A percentile compares a stretch with the other conserved stretches of the same genome.
These are phyloP conservation scores for Drosophila emarginata DNA, from an alignment of 2,888 invertebrate species.

Conservation along the genomic window DNA sequence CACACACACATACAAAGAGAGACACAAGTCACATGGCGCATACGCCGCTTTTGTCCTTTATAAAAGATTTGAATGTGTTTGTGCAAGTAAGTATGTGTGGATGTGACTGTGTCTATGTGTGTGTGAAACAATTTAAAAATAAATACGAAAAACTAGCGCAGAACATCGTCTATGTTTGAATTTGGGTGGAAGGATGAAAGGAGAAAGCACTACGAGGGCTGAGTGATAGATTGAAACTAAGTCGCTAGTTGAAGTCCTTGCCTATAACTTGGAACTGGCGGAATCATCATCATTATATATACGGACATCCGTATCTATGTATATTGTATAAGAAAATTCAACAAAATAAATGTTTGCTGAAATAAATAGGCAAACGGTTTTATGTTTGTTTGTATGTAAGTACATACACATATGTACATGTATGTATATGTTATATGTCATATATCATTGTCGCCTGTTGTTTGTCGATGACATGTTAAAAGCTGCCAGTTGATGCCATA, in stretches of 20 bases:
- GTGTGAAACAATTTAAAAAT: slow-evolving; percentile 73
- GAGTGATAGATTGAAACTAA: slow-evolving; percentile 71
- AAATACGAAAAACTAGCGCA: slow-evolving; percentile 76
- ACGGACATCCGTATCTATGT: slow-evolving; percentile 10
- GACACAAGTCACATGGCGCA: slow-evolving; percentile 63
- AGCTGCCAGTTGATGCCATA: slow-evolving; percentile 11
- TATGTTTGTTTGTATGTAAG: slow-evolving; percentile 33
- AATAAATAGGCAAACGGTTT: slow-evolving; percentile 46
- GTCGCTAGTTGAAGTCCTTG: slow-evolving; percentile 39
- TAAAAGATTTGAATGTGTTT: slow-evolving; percentile 50
- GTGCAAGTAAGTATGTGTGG: neutral
- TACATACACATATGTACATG: slow-evolving; percentile 22
- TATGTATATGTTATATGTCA: slow-evolving; percentile 28
- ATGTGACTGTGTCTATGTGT: slow-evolving; percentile 31
- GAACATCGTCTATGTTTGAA: slow-evolving; percentile 25
- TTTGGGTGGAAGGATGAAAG: neutral
- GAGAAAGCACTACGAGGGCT: slow-evolving; percentile 50
- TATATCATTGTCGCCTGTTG: slow-evolving; percentile 13
- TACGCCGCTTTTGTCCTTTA: slow-evolving; percentile 31
- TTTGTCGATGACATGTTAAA: slow-evolving; percentile 12
- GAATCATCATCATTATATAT: slow-evolving; percentile 23
- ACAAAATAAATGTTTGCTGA: slow-evolving; percentile 38
- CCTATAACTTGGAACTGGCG: slow-evolving; percentile 23
- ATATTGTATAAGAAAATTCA: slow-evolving; percentile 4
- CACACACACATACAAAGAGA: slow-evolving; percentile 15